Evolutionary conservation across 2,797 vertebrate species (phyloP).

Genomic region (Fratercula arctica): DNA sequence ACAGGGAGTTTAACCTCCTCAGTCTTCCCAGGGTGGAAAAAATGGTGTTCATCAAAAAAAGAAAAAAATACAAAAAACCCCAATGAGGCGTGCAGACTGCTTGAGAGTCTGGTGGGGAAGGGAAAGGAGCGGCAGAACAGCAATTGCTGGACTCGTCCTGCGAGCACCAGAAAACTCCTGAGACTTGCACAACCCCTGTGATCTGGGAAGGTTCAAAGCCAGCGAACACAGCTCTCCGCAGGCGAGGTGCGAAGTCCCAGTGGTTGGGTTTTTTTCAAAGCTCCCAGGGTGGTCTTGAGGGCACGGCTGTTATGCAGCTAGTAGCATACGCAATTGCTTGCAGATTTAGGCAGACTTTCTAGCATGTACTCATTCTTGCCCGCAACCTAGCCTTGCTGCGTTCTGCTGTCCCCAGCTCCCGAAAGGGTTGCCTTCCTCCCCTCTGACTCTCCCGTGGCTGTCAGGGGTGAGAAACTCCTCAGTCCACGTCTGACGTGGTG

Average conservation of each 20-base stretch:
- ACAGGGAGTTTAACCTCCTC: conserved; percentile 10
- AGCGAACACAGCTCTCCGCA: neutral
- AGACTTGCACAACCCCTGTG: neutral
- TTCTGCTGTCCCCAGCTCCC: neutral
- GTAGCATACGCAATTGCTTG: neutral
- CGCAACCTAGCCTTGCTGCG: fast-evolving
- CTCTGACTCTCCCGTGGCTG: neutral
- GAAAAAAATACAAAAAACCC: neutral
- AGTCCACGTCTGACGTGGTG: neutral
- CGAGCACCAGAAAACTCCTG: neutral
- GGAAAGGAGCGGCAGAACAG: conserved; percentile 12
- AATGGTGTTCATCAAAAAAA: neutral
- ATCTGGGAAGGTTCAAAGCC: neutral
- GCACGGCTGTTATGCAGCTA: neutral
- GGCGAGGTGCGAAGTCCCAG: neutral
- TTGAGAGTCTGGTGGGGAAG: neutral
- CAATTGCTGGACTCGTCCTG: neutral
- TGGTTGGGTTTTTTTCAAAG: neutral
- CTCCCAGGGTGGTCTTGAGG: neutral
- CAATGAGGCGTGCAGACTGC: neutral
- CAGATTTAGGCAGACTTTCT: neutral
- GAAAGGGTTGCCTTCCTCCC: neutral
- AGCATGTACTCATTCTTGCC: neutral
- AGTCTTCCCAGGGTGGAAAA: conserved; percentile 37
- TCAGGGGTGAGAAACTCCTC: neutral